These are phyloP conservation scores for Stictonetta naevosa DNA, from an alignment of 2,113 vertebrate genomes.

Conservation along the genomic window DNA sequence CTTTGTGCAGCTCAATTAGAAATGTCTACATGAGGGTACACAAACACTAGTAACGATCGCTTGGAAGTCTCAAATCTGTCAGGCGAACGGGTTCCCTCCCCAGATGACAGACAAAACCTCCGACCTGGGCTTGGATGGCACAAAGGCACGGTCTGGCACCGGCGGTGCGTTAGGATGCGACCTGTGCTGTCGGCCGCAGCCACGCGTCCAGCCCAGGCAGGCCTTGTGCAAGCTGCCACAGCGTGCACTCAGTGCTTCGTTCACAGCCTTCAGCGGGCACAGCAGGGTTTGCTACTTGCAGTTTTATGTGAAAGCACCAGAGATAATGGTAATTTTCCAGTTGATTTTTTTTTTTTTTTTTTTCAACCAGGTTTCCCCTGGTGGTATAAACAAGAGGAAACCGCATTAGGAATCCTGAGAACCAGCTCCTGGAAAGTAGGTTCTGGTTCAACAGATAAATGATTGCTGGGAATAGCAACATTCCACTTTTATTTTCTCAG, in stretches of 20 bases:
- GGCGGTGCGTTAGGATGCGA: neutral
- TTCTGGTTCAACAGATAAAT: neutral
- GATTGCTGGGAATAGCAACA: neutral
- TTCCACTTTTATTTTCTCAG: neutral
- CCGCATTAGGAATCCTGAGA: neutral
- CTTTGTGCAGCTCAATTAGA: neutral
- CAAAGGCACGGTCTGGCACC: accelerated
- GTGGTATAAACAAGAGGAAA: neutral
- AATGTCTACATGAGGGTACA: neutral
- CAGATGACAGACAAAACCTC: neutral
- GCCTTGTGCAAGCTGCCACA: neutral
- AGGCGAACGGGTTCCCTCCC: neutral
- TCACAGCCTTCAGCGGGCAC: neutral
- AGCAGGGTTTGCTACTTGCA: neutral
- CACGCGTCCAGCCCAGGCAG: neutral
- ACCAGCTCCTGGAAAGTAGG: neutral
- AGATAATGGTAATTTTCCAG: neutral
- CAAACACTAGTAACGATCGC: neutral
- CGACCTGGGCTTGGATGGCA: neutral
- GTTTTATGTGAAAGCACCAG: neutral
- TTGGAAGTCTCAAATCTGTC: neutral
- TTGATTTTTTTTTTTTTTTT: constrained; percentile 29
- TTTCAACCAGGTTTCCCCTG: neutral
- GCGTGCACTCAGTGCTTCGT: neutral
- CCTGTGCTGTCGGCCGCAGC: neutral